A percentile compares a stretch with the other conserved stretches of the same genome.
Conservation (phyloP, 2,888 invertebrate species). For the Pandemis heparana region DNA sequence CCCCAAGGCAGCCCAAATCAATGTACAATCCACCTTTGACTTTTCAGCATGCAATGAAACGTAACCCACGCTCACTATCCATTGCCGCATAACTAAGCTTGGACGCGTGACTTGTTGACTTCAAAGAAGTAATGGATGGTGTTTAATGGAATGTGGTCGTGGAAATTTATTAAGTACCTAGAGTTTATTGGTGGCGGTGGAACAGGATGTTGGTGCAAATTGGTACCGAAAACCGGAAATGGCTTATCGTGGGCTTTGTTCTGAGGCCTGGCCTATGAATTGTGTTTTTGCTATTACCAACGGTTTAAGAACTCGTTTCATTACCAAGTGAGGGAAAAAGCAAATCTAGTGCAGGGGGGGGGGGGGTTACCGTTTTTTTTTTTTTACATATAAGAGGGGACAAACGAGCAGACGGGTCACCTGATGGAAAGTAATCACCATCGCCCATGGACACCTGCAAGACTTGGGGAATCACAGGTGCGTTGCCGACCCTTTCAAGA, state of each 20-base stretch:
- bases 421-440: too few relatives aligned
- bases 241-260: conserved; percentile 45
- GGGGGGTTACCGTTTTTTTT: too few relatives aligned
- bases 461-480: too few relatives aligned
- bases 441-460: too few relatives aligned
- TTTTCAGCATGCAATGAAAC: conserved; percentile 3
- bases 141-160: background rate
- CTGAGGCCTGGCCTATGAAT: conserved; percentile 30
- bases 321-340: too few relatives aligned
- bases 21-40: conserved; percentile 33
- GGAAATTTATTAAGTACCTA: background rate
- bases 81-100: background rate
- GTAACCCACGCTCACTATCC: background rate
- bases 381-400: too few relatives aligned
- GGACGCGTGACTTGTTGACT: too few relatives aligned
- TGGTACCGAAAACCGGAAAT: conserved; percentile 47
- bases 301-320: conserved; percentile 8
- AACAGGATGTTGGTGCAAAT: conserved; percentile 43
- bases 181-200: conserved; percentile 19
- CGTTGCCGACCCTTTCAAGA: too few relatives aligned
- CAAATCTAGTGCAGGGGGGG: too few relatives aligned
- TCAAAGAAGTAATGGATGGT: conserved; percentile 20
- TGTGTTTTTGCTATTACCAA: conserved; percentile 27
- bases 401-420: too few relatives aligned
- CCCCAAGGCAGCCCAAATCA: conserved; percentile 26